Evolutionary conservation across 2,888 invertebrate species (phyloP), one percentile per base, ranked within the genome.

Genomic region (Glyphotaelius pellucidus): DNA sequence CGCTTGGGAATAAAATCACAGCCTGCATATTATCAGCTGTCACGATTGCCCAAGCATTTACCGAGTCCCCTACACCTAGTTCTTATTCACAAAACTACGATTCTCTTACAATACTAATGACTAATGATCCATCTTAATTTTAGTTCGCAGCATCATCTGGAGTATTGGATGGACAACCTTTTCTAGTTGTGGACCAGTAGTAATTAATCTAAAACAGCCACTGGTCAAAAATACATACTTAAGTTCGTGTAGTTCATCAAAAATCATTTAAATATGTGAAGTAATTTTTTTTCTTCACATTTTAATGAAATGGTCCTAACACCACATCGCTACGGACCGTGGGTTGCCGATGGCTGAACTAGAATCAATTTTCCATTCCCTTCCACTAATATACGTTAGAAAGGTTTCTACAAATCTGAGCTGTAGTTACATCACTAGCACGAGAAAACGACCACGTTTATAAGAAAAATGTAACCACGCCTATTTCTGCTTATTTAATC

Each of bases 1-100:
- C 12, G 81, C 81, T 38, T 89, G 81, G 80, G 89, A 80, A 89
- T 89, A 79, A 89, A 88, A 88, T 88, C 67, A 52, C 31, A n/a
- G 15, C 30, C 31, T n/a, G 79, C 31, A 88, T 67, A 67, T 67
- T 67, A 67, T 67, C 67, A 67, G 67, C 25, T 67, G 67, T 31
- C 52, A 79, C 88, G 88, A 35, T 83, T 83, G 32, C 81, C 32
- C 15, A 81, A 14, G 31, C 11, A 31, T 81, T 2, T 32, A 81
- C 30, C 81, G 31, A 31, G 25, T 67, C 15, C 67, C 67, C 67
- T 67, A 9, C 67, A 67, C 67, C 67, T 67, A 67, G 9, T 67
- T 67, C 67, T 25, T 67, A 67, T n/a, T 67, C 67, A n/a, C 67
- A 67, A 67, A 67, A 25, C 67, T 67, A 25, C 67, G 19, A 67